Base-by-base conservation (phyloP, 2,888 invertebrate genomes). In the Drosophila nr. perissopoda region DNA sequence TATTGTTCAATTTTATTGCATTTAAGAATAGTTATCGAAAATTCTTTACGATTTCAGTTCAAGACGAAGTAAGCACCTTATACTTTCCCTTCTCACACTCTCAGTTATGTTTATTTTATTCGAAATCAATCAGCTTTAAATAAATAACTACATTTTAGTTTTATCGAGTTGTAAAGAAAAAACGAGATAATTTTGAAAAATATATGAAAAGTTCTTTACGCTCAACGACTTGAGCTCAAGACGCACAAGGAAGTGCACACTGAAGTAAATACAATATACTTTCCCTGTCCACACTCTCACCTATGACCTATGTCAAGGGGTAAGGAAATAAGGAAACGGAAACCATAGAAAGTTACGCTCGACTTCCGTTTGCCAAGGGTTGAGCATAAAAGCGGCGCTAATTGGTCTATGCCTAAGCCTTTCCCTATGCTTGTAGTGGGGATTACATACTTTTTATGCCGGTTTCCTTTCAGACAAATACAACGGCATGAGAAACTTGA, bases 401-500 rank as follows among this genome's bases (percentile, higher is more conserved):
- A 73, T 66, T 81, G 65, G 77, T 54, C 65, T 65, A 66, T 58
- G 60, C 52, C 27, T 56, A 46, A 67, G 40, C 27, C 38, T 13
- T 70, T 59, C 42, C 51, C 18, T 38, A 56, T 27, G 59, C 53
- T 36, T 40, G 8, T 42, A 42, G 38, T 29, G 21, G 7, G 70
- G 66, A 74, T 65, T 79, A 90, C 91, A 91, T 89, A 93, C 93
- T 91, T 93, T 92, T 92, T 93, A 83, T 92, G 93, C 76, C 93
- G 91, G 81, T 92, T 92, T 88, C 93, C 92, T 90, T 92, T 93
- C 88, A 93, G 93, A 90, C 93, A 93, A 87, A 93, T 92, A 91
- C 93, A 93, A 81, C 92, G 92, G 85, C 93, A 93, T 69, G 93
- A 93, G 91, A 93, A 93, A 91, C 93, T 92, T 78, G 93, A 92